A percentile compares a stretch with the other conserved stretches of the same genome.
Evolutionary conservation across 2,888 invertebrate genomes (phyloP).

Genomic region (Chirona hameri): DNA sequence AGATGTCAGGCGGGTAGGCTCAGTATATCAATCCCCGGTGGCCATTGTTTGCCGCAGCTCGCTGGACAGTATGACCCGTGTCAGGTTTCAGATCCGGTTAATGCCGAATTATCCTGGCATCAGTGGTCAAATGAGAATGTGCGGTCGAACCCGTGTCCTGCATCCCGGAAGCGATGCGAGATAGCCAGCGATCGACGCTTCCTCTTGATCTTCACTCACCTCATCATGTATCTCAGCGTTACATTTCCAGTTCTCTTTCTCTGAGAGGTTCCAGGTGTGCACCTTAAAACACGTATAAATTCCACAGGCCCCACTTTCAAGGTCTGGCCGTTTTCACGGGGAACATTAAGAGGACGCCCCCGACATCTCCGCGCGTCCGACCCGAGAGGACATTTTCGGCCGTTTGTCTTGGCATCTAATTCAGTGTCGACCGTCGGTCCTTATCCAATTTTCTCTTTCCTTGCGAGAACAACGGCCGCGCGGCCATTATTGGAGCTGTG

Average conservation of each 20-base stretch:
- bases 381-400: not conserved
- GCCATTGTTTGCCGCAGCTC: not conserved
- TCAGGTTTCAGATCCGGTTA: not conserved
- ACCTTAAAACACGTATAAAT: too few species aligned
- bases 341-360: not conserved
- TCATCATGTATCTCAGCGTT: too few species aligned
- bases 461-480: not conserved
- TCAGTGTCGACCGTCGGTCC: not conserved
- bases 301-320: too few species aligned
- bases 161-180: too few species aligned
- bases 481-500: slow-evolving; percentile 1
- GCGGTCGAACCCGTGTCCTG: too few species aligned
- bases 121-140: too few species aligned
- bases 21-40: not conserved
- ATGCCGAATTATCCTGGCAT: too few species aligned
- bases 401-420: not conserved
- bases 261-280: too few species aligned
- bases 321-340: not conserved
- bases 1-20: not conserved
- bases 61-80: not conserved
- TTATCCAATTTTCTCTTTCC: not conserved
- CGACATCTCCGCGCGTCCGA: not conserved
- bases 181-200: too few species aligned
- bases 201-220: too few species aligned
- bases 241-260: too few species aligned